Base-by-base conservation (phyloP, 92 coral and sea anemone species). In the Zoanthus sociatus region DNA sequence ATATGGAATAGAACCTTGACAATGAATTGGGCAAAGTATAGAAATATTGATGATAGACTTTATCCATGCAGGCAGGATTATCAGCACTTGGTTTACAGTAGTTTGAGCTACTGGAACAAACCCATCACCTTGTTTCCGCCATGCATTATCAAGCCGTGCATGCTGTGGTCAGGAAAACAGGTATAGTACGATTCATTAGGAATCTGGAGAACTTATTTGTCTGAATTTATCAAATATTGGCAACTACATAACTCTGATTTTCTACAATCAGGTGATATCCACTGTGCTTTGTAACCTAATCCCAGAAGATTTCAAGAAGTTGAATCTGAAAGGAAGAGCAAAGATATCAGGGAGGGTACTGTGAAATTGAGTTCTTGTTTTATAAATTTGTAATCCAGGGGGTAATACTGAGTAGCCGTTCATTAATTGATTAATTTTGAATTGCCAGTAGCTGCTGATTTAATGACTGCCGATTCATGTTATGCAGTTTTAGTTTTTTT, bases 141-240 rank as follows among this genome's bases (percentile, higher is more conserved):
- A 1, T 91, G 96, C 77, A 90, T 94, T 55, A 33, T 94, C 26
- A 94, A 93, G 53, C 98, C 98, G 1, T 54, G 84, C 31, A 77
- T 83, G 78, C 84, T 96, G 6, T 96, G 98, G 98, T 93, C 98
- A 30, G 98, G 98, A 21, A 96, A 96, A 81, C 98, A 96, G 96
- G 98, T 96, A 61, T 7, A 50, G 54, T 37, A 37, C 0, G 42
- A 37, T 50, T 50, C 54, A 50, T 9, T 1, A 50, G 54, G 54
- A 50, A 7, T 7, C 54, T 50, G 6, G 6, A 5, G 53, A 48
- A 48, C 53, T 9, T 48, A 0, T 48, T 48, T 37, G 42, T 37
- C 42, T 2, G 42, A 37, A 37, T 37, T 58, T 58, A 14, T 58
- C 6, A 10, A 3, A 58, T 58, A 5, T 13, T 58, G 64, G n/a